Evolutionary conservation across 2,888 invertebrate genomes (phyloP).

Genomic region (Agrochola litura): DNA sequence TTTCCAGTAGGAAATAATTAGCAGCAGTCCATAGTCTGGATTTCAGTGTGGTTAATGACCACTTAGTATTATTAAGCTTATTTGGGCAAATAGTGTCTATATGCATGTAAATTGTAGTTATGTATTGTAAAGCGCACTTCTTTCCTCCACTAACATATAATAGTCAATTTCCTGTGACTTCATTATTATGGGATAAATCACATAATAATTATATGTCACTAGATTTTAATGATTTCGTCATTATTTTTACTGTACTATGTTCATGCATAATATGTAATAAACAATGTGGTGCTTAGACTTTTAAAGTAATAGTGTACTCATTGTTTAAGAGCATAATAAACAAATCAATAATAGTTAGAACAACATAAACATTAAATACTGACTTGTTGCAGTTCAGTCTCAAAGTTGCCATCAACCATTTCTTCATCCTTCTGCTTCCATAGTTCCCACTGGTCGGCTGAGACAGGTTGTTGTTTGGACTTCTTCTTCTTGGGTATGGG

Average conservation of each 20-base stretch:
- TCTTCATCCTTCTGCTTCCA: constrained; percentile 94
- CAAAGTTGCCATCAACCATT: constrained; percentile 91
- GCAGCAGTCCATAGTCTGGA: neutral
- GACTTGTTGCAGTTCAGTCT: constrained; percentile 92
- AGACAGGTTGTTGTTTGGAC: constrained; percentile 81
- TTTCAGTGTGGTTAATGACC: neutral
- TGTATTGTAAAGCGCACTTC: neutral
- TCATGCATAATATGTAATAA: neutral
- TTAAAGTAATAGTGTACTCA: neutral
- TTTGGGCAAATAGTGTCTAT: neutral
- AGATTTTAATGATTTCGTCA: neutral
- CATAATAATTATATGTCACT: neutral
- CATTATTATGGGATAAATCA: neutral
- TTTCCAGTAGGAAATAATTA: neutral
- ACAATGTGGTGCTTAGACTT: neutral
- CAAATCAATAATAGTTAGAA: neutral
- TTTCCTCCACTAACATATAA: neutral
- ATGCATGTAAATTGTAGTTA: neutral
- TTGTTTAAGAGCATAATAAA: neutral
- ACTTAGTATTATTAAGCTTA: neutral
- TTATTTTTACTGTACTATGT: neutral
- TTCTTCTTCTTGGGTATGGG: constrained; percentile 84
- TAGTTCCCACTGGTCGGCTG: constrained; percentile 92
- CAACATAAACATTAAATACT: constrained; percentile 68
- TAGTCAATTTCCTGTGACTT: neutral